Evolutionary conservation across 2,113 vertebrate species (phyloP).

Genomic region (Mungos mungo): DNA sequence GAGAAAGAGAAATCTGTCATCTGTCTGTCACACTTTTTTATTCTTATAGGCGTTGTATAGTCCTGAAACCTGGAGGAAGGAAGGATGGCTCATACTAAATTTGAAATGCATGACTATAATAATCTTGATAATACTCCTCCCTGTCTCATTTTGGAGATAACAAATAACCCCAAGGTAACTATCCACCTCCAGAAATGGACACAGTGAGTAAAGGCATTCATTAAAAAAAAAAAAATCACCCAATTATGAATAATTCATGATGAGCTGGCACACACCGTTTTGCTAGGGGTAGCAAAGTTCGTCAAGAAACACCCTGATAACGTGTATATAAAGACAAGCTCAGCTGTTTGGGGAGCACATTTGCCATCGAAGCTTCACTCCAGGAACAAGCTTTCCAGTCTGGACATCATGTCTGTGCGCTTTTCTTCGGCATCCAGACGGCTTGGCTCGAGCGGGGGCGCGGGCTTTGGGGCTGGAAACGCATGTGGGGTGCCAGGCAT

Average conservation of each 20-base stretch:
- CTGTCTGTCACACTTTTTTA: neutral
- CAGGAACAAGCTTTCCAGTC: neutral
- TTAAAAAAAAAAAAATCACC: constrained; percentile 43
- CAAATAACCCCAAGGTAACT: constrained; percentile 69
- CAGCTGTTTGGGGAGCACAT: neutral
- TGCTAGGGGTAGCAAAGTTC: constrained; percentile 64
- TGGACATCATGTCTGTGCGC: constrained; percentile 72
- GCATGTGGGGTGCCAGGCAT: constrained; percentile 71
- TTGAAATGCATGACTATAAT: constrained; percentile 71
- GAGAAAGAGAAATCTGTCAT: constrained; percentile 16
- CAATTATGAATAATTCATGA: constrained; percentile 71
- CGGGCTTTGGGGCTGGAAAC: constrained; percentile 80
- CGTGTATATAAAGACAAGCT: constrained; percentile 70
- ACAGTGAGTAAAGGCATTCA: constrained; percentile 66
- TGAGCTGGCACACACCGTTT: constrained; percentile 71
- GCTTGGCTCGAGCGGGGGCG: neutral
- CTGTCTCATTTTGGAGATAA: constrained; percentile 73
- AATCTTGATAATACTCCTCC: constrained; percentile 73
- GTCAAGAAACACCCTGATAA: constrained; percentile 70
- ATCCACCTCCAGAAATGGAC: constrained; percentile 73
- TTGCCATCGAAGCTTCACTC: neutral
- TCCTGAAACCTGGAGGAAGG: constrained; percentile 51
- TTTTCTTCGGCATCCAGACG: constrained; percentile 72
- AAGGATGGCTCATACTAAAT: constrained; percentile 72
- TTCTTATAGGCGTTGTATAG: constrained; percentile 1